Evolutionary conservation across 1,140 invertebrate genomes (phyloP).

Genomic region (Microplitis mediator): DNA sequence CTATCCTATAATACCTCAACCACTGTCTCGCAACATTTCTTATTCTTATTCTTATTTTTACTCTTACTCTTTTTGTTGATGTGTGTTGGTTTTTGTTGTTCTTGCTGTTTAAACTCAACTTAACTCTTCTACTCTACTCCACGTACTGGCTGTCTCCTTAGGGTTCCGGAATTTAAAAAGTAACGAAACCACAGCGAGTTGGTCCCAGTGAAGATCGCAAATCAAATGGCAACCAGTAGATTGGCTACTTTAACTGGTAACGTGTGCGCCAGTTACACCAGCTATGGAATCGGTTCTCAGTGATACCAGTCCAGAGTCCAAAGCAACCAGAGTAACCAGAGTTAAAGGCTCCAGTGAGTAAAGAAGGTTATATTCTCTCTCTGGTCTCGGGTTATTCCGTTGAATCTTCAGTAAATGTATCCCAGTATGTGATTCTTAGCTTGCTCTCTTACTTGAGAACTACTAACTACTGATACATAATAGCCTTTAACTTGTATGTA

Average conservation of each 20-base stretch:
- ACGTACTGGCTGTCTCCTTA: slow-evolving; percentile 16
- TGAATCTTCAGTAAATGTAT: background rate
- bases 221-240: slow-evolving; percentile 35
- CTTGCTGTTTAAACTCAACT: background rate
- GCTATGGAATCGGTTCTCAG: too few relatives aligned
- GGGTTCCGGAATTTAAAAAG: slow-evolving; percentile 41
- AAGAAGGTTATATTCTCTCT: background rate
- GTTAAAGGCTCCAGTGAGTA: too few relatives aligned
- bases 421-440: background rate
- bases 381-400: too few relatives aligned
- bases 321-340: too few relatives aligned
- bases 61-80: too few relatives aligned
- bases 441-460: slow-evolving; percentile 9
- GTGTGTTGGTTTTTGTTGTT: too few relatives aligned
- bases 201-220: slow-evolving; percentile 32
- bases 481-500: slow-evolving; percentile 26
- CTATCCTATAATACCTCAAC: too few relatives aligned
- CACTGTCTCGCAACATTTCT: too few relatives aligned
- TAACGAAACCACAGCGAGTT: slow-evolving; percentile 33
- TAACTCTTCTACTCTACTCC: background rate
- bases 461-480: slow-evolving; percentile 4
- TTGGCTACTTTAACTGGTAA: too few relatives aligned
- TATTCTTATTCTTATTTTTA: too few relatives aligned
- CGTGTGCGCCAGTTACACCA: too few relatives aligned
- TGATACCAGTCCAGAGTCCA: too few relatives aligned